Conservation (phyloP, 2,888 invertebrate genomes). For the Polia nebulosa region DNA sequence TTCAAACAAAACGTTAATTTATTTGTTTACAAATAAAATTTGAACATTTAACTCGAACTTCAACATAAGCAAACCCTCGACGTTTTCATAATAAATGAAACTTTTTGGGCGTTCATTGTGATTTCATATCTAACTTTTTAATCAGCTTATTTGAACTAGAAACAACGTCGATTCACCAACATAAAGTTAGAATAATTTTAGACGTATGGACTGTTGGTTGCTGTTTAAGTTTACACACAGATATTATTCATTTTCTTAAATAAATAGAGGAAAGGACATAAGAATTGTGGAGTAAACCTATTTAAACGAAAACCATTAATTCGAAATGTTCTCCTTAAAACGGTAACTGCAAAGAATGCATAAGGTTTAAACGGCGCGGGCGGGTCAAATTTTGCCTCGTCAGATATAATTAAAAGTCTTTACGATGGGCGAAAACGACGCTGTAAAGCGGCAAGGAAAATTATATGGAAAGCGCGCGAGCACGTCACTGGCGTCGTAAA, state of each 20-base stretch:
- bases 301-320: conserved; percentile 77
- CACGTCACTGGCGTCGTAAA: conserved; percentile 81
- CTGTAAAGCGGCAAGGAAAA: conserved; percentile 84
- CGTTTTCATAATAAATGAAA: conserved; percentile 44
- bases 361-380: conserved; percentile 75
- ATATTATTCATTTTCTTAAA: conserved; percentile 18
- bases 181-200: conserved; percentile 37
- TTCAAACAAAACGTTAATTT: conserved; percentile 19
- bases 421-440: conserved; percentile 86
- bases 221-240: neutral
- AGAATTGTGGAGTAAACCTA: conserved; percentile 65
- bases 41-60: conserved; percentile 13
- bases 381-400: conserved; percentile 81
- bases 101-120: conserved; percentile 63
- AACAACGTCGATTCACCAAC: conserved; percentile 62
- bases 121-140: conserved; percentile 73
- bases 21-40: conserved; percentile 17
- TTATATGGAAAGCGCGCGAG: conserved; percentile 78
- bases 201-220: neutral
- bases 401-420: conserved; percentile 87
- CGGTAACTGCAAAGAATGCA: conserved; percentile 77
- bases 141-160: conserved; percentile 71
- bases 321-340: conserved; percentile 72
- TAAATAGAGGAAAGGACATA: conserved; percentile 47
- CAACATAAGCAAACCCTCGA: conserved; percentile 23